phyloP scores from a whole-genome alignment of 2,888 invertebrate species.

The Adela reaumurella region DNA sequence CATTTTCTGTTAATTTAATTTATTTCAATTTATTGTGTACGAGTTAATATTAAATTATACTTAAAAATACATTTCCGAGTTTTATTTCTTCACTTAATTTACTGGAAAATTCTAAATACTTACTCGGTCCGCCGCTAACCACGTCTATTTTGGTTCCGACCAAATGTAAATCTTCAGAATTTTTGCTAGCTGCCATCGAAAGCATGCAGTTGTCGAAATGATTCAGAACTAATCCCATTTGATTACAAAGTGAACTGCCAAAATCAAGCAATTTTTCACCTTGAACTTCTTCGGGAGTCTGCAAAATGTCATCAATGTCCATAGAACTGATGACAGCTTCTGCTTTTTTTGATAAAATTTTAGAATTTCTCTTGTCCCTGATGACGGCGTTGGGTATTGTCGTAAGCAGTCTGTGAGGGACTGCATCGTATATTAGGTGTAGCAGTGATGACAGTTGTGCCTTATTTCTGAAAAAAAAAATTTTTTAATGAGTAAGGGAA shows the following conservation, averaged over 20 bases:
- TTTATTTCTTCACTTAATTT: conserved; percentile 21
- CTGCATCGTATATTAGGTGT: conserved; percentile 31
- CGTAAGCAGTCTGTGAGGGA: conserved; percentile 28
- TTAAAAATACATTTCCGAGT: conserved; percentile 17
- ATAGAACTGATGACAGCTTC: conserved; percentile 5
- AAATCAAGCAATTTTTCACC: conserved; percentile 14
- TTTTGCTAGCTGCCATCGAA: conserved; percentile 30
- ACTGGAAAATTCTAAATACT: conserved; percentile 22
- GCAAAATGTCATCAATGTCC: neutral
- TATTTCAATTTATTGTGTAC: too few relatives aligned
- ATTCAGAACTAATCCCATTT: conserved; percentile 22
- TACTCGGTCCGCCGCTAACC: conserved; percentile 21
- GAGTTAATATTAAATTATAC: too few relatives aligned
- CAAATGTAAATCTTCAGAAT: conserved; percentile 17
- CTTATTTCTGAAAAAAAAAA: conserved; percentile 29
- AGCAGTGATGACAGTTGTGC: conserved; percentile 33
- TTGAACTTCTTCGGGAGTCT: conserved; percentile 11
- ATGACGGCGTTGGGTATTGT: conserved; percentile 24
- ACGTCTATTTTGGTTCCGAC: conserved; percentile 32
- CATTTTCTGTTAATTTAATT: too few relatives aligned
- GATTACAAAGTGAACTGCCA: conserved; percentile 22
- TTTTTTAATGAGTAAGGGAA: too few relatives aligned
- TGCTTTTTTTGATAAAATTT: conserved; percentile 19
- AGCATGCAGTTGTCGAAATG: conserved; percentile 31
- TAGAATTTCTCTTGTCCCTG: conserved; percentile 14